Evolutionary conservation across 2,888 invertebrate genomes (phyloP), one percentile per base, ranked within the genome.

Genomic region (Netelia virgata): DNA sequence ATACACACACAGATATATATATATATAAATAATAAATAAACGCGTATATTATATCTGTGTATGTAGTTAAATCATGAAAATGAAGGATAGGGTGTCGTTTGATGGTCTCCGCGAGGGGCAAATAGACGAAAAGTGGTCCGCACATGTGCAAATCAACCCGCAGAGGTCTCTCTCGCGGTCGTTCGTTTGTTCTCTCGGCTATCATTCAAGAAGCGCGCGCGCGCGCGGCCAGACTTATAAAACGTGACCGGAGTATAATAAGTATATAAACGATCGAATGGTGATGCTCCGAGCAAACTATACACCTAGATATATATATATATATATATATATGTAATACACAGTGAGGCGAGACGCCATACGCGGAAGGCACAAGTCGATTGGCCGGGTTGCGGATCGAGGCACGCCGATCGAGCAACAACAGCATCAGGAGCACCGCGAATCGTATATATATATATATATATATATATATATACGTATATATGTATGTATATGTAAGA

Each of bases 281-380:
- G 55, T 70, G 80, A 75, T 75, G 64, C 75, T 64, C 23, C n/a
- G 66, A 78, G 78, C 36, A 59, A 64, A 74, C 70, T 78, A 59
- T 82, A 84, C 43, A 66, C 41, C 14, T 61, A 14, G 11, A 55
- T 59, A 61, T 78, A 59, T 55, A 36, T 55, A 18, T 53, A n/a
- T 36, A 36, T 16, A 61, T 47, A n/a, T 61, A 23, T 64, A n/a
- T n/a, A n/a, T n/a, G n/a, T n/a, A n/a, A n/a, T n/a, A n/a, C 23
- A 36, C 36, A 36, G 36, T 36, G 47, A 72, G 68, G 74, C 20
- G 64, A 76, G 53, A 61, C 53, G 57, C 81, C 80, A 82, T 87
- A 85, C 87, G 86, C 85, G 87, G 81, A 82, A 84, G 77, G 81
- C 86, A 83, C 81, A 84, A 86, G 86, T 86, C 85, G 87, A 86